phyloP scores from a whole-genome alignment of 2,888 invertebrate genomes.

The Sthenelais limicola region DNA sequence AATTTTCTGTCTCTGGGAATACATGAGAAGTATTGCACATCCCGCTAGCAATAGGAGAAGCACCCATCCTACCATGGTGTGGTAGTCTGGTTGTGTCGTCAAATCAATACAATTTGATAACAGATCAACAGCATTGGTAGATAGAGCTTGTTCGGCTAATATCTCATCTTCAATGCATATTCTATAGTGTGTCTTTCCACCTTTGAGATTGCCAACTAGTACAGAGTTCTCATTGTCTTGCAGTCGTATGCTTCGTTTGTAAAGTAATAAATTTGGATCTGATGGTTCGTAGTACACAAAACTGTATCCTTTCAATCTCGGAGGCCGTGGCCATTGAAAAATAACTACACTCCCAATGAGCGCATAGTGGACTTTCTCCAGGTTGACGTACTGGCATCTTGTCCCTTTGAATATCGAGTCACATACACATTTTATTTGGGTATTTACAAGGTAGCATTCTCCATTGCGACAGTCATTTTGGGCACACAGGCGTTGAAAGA shows the following conservation, averaged over 20 bases:
- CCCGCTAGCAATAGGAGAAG: slow-evolving; percentile 37
- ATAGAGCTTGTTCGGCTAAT: slow-evolving; percentile 42
- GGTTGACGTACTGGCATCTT: slow-evolving; percentile 44
- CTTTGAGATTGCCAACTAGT: slow-evolving; percentile 45
- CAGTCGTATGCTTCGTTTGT: slow-evolving; percentile 43
- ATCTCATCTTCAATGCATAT: slow-evolving; percentile 48
- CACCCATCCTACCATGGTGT: slow-evolving; percentile 47
- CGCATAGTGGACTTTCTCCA: slow-evolving; percentile 34
- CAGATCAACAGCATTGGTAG: slow-evolving; percentile 18
- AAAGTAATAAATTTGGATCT: slow-evolving; percentile 16
- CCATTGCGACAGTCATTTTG: slow-evolving; percentile 34
- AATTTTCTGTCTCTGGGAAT: slow-evolving; percentile 49
- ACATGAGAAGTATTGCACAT: slow-evolving; percentile 46
- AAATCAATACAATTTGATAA: slow-evolving; percentile 47
- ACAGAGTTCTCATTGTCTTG: slow-evolving; percentile 43
- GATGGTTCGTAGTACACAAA: slow-evolving; percentile 48
- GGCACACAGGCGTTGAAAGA: slow-evolving; percentile 30
- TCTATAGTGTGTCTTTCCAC: slow-evolving; percentile 40
- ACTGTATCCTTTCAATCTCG: slow-evolving; percentile 46
- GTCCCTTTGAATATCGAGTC: slow-evolving; percentile 39
- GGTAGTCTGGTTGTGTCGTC: slow-evolving; percentile 48
- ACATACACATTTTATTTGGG: slow-evolving; percentile 30
- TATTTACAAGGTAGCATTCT: slow-evolving; percentile 31
- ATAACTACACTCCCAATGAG: slow-evolving; percentile 46
- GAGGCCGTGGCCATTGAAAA: slow-evolving; percentile 49